These are phyloP conservation scores for Alloscopus bannaensis DNA, from an alignment of 2,888 invertebrate species.

Conservation along the genomic window DNA sequence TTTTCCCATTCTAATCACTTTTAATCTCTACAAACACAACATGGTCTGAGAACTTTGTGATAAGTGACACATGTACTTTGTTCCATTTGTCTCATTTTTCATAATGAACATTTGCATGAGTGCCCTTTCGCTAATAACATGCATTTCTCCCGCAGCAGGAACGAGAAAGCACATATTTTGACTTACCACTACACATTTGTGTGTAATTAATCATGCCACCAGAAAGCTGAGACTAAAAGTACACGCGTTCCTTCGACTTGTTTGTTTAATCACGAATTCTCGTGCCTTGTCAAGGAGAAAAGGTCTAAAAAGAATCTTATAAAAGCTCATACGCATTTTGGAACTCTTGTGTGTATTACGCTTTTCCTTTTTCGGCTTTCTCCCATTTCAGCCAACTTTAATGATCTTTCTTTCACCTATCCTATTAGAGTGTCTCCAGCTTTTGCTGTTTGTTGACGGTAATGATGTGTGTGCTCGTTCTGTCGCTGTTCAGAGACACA, in stretches of 20 bases:
- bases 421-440: neutral
- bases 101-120: conserved; percentile 11
- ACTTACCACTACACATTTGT: conserved; percentile 18
- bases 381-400: conserved; percentile 8
- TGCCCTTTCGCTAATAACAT: no score
- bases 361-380: conserved; percentile 9
- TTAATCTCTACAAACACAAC: no score
- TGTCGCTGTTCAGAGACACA: neutral
- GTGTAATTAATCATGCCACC: conserved; percentile 43
- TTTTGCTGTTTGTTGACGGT: neutral
- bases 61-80: no score
- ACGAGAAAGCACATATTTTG: no score
- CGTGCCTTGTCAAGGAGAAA: conserved; percentile 12
- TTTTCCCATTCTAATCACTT: no score
- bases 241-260: conserved; percentile 16
- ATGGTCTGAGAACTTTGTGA: no score
- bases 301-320: no score
- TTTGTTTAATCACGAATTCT: conserved; percentile 45
- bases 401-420: conserved; percentile 32
- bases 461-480: conserved; percentile 4
- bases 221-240: no score
- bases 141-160: no score
- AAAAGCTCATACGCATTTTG: neutral
- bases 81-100: conserved; percentile 5
- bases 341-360: neutral